Conservation (phyloP, 2,888 invertebrate genomes). For the Temnothorax ravouxi region DNA sequence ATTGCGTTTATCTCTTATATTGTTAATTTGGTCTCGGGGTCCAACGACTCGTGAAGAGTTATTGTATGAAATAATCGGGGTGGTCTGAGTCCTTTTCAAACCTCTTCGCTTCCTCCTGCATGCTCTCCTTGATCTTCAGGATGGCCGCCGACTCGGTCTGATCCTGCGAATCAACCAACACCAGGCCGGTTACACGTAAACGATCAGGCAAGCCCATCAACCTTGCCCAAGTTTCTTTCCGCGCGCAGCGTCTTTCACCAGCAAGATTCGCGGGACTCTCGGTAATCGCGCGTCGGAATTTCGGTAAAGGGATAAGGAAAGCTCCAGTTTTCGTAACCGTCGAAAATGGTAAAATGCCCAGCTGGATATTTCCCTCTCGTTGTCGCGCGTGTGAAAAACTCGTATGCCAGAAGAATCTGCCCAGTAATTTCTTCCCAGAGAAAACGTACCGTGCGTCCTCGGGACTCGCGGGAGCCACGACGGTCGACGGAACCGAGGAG, state of each 20-base stretch:
- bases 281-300: conserved; percentile 27
- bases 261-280: conserved; percentile 63
- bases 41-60: conserved; percentile 87
- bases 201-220: conserved; percentile 77
- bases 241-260: conserved; percentile 70
- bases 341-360: background rate
- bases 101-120: conserved; percentile 99
- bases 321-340: background rate
- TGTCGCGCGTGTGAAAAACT: background rate
- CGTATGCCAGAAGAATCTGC: background rate
- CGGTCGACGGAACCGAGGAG: conserved; percentile 39
- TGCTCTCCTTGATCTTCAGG: conserved; percentile 99
- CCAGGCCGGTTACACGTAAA: conserved; percentile 85
- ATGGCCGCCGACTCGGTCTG: conserved; percentile 99
- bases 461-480: background rate
- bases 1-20: conserved; percentile 67
- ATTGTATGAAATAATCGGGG: conserved; percentile 99
- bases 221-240: conserved; percentile 69
- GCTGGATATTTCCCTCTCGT: background rate
- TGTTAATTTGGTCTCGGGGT: conserved; percentile 82
- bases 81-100: conserved; percentile 99
- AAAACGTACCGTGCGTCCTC: background rate
- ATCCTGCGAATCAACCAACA: conserved; percentile 89
- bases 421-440: conserved; percentile 15
- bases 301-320: conserved; percentile 8